Percentiles rank a stretch among this genome's conserved stretches.
Conservation (phyloP, 2,113 vertebrate species). For the Pomatorhinus ruficollis region DNA sequence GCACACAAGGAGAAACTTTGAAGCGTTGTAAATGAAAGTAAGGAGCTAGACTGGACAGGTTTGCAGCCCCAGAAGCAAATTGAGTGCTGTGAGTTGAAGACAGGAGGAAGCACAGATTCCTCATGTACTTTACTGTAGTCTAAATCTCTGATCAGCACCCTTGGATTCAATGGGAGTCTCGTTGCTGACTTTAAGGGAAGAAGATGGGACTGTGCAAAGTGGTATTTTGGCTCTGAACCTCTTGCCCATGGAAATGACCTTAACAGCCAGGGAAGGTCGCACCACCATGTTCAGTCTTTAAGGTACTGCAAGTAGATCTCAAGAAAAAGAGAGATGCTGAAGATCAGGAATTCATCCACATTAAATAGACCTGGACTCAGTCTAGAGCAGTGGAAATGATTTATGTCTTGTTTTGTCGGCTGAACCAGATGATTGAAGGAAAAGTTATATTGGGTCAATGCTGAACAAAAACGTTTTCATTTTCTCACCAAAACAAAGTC, state of each 20-base stretch:
- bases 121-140: rapidly evolving
- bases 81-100: neutral
- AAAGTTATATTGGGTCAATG: constrained; percentile 22
- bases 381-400: neutral
- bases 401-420: neutral
- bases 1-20: neutral
- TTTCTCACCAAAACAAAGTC: constrained; percentile 31
- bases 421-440: constrained; percentile 2
- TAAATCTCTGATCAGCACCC: neutral
- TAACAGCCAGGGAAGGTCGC: neutral
- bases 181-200: neutral
- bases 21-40: neutral
- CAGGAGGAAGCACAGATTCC: neutral
- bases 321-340: neutral
- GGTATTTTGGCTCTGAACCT: neutral
- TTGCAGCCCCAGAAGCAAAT: neutral
- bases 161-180: neutral
- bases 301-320: rapidly evolving
- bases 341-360: neutral
- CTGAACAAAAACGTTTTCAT: constrained; percentile 10
- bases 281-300: neutral
- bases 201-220: neutral
- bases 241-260: rapidly evolving
- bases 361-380: neutral
- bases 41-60: neutral